A percentile compares a stretch with the other conserved stretches of the same genome.
These are phyloP conservation scores for Amniataba percoides DNA, from an alignment of 2,797 vertebrate species.

Conservation along the genomic window DNA sequence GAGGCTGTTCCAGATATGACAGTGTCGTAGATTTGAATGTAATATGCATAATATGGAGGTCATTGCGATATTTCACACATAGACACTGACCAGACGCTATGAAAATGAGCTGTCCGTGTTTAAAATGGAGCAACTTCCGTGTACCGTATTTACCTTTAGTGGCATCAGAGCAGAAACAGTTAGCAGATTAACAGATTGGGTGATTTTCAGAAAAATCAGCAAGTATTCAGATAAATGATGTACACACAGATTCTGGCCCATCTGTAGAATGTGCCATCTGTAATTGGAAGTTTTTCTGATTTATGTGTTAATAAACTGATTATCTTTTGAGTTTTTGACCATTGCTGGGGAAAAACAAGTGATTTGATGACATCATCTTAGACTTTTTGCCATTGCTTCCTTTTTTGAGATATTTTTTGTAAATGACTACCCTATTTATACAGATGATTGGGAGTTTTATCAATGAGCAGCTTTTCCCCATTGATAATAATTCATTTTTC, in stretches of 20 bases:
- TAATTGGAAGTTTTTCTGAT: neutral
- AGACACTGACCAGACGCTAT: neutral
- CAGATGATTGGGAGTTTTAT: neutral
- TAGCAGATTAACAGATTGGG: neutral
- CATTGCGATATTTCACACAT: neutral
- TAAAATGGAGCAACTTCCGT: neutral
- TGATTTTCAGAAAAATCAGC: neutral
- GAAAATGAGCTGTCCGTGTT: neutral
- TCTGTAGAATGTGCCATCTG: too few species aligned
- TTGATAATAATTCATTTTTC: neutral
- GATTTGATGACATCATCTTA: neutral
- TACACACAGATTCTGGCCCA: too few species aligned
- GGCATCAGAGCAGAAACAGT: neutral
- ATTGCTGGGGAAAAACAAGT: neutral
- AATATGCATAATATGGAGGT: constrained; percentile 24
- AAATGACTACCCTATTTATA: neutral
- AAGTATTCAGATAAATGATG: neutral
- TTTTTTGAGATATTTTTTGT: neutral
- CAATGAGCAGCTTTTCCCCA: neutral
- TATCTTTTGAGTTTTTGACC: too few species aligned
- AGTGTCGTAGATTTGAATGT: constrained; percentile 27
- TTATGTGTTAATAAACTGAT: neutral
- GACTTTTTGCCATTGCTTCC: neutral
- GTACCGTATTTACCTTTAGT: neutral
- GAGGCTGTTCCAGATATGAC: constrained; percentile 18